phyloP scores from a whole-genome alignment of 2,113 vertebrate genomes.

The Vombatus ursinus region DNA sequence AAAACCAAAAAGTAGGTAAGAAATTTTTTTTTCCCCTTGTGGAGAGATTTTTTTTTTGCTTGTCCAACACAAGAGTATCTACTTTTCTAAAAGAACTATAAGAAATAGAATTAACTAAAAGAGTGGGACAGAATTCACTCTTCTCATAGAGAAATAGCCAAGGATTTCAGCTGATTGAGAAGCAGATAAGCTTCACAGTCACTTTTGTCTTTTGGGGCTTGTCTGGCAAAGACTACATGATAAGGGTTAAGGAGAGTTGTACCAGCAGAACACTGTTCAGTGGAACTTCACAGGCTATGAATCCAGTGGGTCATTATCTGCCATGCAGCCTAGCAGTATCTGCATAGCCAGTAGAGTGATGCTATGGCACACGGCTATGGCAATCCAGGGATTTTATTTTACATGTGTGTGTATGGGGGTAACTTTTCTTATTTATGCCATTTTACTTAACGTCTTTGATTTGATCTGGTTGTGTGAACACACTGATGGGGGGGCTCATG shows the following conservation, averaged over 20 bases:
- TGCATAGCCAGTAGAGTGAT: background rate
- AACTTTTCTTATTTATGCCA: background rate
- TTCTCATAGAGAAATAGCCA: background rate
- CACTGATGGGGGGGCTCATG: background rate
- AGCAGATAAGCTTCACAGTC: background rate
- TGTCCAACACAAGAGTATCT: background rate
- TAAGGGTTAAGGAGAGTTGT: background rate
- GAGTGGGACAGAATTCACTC: background rate
- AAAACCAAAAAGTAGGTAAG: background rate
- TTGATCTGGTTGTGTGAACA: background rate
- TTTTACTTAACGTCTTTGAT: background rate
- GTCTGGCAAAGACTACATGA: background rate
- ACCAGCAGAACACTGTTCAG: background rate
- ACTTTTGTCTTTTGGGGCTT: background rate
- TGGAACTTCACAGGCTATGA: background rate
- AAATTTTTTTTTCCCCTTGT: background rate
- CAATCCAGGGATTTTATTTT: background rate
- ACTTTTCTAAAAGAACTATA: background rate
- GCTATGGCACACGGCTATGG: background rate
- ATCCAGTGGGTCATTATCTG: background rate
- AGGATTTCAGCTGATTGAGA: background rate
- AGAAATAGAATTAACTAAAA: background rate
- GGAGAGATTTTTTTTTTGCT: background rate
- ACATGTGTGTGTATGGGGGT: background rate
- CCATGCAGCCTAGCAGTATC: background rate